phyloP scores from a whole-genome alignment of 2,113 vertebrate genomes.

The Vidua chalybeata region DNA sequence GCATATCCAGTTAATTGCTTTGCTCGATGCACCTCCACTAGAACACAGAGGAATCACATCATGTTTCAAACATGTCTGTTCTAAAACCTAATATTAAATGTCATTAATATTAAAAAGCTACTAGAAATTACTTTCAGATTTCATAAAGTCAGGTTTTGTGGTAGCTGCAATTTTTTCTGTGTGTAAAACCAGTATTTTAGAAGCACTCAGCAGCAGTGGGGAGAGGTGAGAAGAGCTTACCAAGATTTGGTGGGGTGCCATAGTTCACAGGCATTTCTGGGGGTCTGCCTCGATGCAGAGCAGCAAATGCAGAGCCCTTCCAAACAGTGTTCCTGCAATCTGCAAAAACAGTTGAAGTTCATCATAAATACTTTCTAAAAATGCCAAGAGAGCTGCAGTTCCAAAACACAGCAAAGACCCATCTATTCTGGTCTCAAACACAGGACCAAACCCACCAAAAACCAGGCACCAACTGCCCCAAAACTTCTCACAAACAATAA shows the following conservation, averaged over 20 bases:
- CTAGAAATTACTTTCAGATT: not conserved
- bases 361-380: not conserved
- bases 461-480: not conserved
- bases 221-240: constrained; percentile 66
- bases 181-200: not conserved
- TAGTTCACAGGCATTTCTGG: constrained; percentile 91
- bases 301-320: constrained; percentile 91
- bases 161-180: not conserved
- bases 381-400: not conserved
- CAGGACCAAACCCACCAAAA: not conserved
- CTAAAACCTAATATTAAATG: not conserved
- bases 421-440: not conserved
- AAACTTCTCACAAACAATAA: not conserved
- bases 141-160: not conserved
- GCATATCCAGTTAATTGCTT: constrained; percentile 89
- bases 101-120: not conserved
- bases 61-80: not conserved
- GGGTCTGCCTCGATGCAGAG: constrained; percentile 94
- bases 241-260: constrained; percentile 81
- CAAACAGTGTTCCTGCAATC: constrained; percentile 85
- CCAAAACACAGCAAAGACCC: rapidly evolving
- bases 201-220: not conserved
- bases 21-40: constrained; percentile 89
- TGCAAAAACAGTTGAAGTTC: constrained; percentile 68
- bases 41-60: constrained; percentile 43